Conservation (phyloP, 2,797 vertebrate genomes). For the Helostoma temminkii region DNA sequence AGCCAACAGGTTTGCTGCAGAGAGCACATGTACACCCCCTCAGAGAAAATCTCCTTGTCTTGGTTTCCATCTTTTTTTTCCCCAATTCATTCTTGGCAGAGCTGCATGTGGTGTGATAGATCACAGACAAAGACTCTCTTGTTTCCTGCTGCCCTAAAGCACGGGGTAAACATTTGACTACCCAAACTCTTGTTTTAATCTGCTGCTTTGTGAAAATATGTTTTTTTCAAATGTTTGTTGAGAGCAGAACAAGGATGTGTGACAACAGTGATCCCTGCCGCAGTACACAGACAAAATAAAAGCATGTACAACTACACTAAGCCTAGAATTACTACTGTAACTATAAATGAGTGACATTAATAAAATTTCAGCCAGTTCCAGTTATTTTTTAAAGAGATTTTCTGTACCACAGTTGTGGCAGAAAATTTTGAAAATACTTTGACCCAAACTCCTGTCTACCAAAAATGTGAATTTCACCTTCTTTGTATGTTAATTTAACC, state of each 20-base stretch:
- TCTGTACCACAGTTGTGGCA: too few relatives aligned
- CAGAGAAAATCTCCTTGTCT: conserved; percentile 27
- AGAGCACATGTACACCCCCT: conserved; percentile 5
- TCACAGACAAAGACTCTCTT: conserved; percentile 32
- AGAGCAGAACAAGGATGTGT: background rate
- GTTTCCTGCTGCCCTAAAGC: conserved; percentile 24
- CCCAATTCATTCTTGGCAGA: conserved; percentile 26
- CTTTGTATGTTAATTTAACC: too few relatives aligned
- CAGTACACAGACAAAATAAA: too few relatives aligned
- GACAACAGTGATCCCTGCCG: background rate
- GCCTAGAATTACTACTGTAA: too few relatives aligned
- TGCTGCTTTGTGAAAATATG: conserved; percentile 33
- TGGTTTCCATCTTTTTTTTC: conserved; percentile 43
- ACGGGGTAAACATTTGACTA: conserved; percentile 31
- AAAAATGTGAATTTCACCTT: too few relatives aligned
- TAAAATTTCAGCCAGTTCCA: too few relatives aligned
- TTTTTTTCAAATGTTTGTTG: conserved; percentile 14
- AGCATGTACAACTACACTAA: too few relatives aligned
- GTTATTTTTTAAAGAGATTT: too few relatives aligned
- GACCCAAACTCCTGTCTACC: too few relatives aligned
- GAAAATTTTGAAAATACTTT: too few relatives aligned
- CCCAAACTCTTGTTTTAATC: conserved; percentile 37
- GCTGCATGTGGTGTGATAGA: conserved; percentile 40
- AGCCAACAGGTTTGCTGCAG: conserved; percentile 15
- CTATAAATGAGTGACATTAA: too few relatives aligned